A percentile compares a stretch with the other conserved stretches of the same genome.
These are phyloP conservation scores for Brachylomia viminalis DNA, from an alignment of 2,888 invertebrate genomes.

Conservation along the genomic window DNA sequence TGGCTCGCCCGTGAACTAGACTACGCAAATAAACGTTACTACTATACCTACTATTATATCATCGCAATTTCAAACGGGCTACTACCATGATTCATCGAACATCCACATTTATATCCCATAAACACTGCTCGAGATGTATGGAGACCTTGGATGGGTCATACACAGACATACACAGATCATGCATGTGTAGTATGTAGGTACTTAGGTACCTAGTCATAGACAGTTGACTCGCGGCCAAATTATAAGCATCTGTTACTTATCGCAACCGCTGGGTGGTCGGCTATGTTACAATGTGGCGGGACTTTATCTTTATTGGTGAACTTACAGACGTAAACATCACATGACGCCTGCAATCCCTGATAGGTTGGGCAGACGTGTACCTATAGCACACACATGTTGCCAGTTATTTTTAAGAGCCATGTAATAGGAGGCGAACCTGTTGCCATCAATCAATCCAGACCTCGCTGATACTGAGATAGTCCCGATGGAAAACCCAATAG, in stretches of 20 bases:
- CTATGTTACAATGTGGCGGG: background rate
- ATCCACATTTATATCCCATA: constrained; percentile 30
- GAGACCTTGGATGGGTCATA: constrained; percentile 38
- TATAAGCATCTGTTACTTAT: constrained; percentile 51
- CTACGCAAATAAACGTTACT: constrained; percentile 39
- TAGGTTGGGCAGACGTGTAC: background rate
- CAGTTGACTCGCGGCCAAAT: constrained; percentile 41
- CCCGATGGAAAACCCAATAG: background rate
- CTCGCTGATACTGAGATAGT: background rate
- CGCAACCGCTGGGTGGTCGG: constrained; percentile 14
- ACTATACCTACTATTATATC: constrained; percentile 37
- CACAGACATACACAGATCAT: constrained; percentile 12
- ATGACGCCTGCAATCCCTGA: background rate
- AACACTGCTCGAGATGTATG: constrained; percentile 18
- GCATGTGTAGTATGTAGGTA: background rate
- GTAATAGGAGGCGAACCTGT: background rate
- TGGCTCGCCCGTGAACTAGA: constrained; percentile 11
- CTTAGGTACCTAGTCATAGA: background rate
- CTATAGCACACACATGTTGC: background rate
- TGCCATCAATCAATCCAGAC: background rate
- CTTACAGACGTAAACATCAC: background rate
- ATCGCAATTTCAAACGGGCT: constrained; percentile 22
- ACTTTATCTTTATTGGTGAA: background rate
- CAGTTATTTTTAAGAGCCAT: background rate
- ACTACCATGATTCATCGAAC: constrained; percentile 37